Percentiles rank a stretch among this genome's conserved stretches.
phyloP scores from a whole-genome alignment of 2,888 invertebrate species.

The Apamea sordens region DNA sequence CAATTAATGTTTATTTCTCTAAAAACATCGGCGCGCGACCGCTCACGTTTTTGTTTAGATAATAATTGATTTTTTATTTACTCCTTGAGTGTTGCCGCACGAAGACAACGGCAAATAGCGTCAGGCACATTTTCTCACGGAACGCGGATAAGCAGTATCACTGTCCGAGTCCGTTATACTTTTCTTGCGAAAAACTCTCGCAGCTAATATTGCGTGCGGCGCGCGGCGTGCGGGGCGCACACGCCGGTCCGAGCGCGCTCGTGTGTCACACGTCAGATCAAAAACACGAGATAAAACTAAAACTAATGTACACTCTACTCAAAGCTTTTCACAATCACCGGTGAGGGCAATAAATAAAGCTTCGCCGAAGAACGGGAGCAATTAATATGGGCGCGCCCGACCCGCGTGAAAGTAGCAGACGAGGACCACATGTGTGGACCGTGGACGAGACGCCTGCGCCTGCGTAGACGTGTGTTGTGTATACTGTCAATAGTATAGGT shows the following conservation, averaged over 20 bases:
- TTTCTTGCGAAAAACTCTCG: constrained; percentile 75
- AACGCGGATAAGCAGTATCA: constrained; percentile 66
- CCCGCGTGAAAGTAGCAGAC: constrained; percentile 88
- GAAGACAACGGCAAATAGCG: constrained; percentile 81
- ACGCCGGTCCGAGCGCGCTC: constrained; percentile 71
- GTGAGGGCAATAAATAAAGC: constrained; percentile 89
- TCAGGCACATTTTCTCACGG: constrained; percentile 83
- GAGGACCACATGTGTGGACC: constrained; percentile 81
- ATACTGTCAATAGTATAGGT: constrained; percentile 57
- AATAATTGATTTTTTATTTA: constrained; percentile 89
- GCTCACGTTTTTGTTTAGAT: constrained; percentile 87
- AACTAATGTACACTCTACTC: constrained; percentile 88
- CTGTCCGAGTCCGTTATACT: constrained; percentile 70
- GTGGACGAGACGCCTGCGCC: constrained; percentile 63
- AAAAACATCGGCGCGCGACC: constrained; percentile 88
- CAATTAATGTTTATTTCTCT: constrained; percentile 90
- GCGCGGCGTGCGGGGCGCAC: constrained; percentile 50
- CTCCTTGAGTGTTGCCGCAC: constrained; percentile 83
- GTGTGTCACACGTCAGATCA: constrained; percentile 87
- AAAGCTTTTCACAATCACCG: constrained; percentile 89
- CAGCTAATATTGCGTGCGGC: constrained; percentile 58
- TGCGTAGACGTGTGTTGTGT: constrained; percentile 63
- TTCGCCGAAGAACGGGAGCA: constrained; percentile 90
- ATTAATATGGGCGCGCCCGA: constrained; percentile 89
- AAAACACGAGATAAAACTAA: constrained; percentile 86